A percentile compares a stretch with the other conserved stretches of the same genome.
Evolutionary conservation across 2,888 invertebrate species (phyloP).

Genomic region (Priocnemis perturbator): DNA sequence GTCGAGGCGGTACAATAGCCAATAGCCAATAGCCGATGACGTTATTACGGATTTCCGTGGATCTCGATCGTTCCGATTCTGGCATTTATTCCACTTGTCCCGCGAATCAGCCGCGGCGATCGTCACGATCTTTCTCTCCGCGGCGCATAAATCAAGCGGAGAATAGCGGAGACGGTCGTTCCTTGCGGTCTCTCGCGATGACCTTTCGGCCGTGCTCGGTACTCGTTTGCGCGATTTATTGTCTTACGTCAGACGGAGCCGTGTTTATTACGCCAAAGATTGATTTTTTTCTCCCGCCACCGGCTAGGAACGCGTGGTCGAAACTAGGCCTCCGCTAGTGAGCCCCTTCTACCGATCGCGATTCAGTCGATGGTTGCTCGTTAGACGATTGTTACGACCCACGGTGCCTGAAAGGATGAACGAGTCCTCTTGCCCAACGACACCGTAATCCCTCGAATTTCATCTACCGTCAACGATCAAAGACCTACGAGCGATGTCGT

Average conservation of each 20-base stretch:
- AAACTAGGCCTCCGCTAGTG: constrained; percentile 30
- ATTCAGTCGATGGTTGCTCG: no score
- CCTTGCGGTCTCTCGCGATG: constrained; percentile 34
- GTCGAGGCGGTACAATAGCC: no score
- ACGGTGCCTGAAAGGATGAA: no score
- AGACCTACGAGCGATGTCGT: no score
- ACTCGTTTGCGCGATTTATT: constrained; percentile 57
- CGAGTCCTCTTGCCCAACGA: no score
- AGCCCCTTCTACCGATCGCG: constrained; percentile 12
- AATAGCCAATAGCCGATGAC: neutral
- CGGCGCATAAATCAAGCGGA: constrained; percentile 50
- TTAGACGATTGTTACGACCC: no score
- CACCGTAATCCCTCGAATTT: no score
- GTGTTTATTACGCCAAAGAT: constrained; percentile 39
- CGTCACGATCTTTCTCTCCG: constrained; percentile 46
- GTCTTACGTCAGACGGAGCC: constrained; percentile 49
- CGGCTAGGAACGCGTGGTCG: neutral
- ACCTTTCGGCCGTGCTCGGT: constrained; percentile 46
- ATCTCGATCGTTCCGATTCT: constrained; percentile 30
- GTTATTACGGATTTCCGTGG: constrained; percentile 46
- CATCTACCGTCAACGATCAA: no score
- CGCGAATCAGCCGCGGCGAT: constrained; percentile 47
- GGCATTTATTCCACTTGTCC: constrained; percentile 58
- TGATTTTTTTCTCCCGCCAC: constrained; percentile 23
- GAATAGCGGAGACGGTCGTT: constrained; percentile 45